A percentile compares a stretch with the other conserved stretches of the same genome.
Evolutionary conservation across 2,888 invertebrate species (phyloP).

Genomic region (Pseudanteris insignis): DNA sequence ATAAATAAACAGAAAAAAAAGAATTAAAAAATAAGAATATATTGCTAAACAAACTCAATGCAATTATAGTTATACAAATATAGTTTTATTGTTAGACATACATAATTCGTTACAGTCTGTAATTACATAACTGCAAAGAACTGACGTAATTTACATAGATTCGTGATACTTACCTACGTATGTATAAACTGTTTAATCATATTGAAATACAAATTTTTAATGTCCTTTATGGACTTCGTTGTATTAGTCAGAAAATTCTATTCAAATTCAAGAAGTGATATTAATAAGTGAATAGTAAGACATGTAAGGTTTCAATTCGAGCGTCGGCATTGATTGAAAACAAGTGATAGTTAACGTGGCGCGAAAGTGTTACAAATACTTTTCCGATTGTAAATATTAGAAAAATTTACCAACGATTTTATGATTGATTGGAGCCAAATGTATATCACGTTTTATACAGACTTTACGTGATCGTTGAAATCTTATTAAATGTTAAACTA

Average conservation of each 20-base stretch:
- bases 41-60: no score
- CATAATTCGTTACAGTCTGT: conserved; percentile 37
- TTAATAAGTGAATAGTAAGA: conserved; percentile 6
- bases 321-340: not conserved
- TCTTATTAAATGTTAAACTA: no score
- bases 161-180: conserved; percentile 30
- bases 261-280: conserved; percentile 22
- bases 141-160: conserved; percentile 32
- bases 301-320: conserved; percentile 9
- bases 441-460: no score
- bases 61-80: conserved; percentile 52
- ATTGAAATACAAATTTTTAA: conserved; percentile 19
- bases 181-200: conserved; percentile 32
- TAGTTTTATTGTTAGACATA: conserved; percentile 50
- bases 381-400: conserved; percentile 15
- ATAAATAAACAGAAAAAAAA: no score
- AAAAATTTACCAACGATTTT: no score
- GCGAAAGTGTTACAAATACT: conserved; percentile 18
- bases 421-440: no score
- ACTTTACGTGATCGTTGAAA: no score
- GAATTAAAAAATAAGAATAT: no score
- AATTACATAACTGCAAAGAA: conserved; percentile 35
- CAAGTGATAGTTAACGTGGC: conserved; percentile 16
- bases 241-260: conserved; percentile 29
- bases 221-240: conserved; percentile 29